These are phyloP conservation scores for Hylomyscus alleni DNA, from an alignment of 2,797 vertebrate genomes.

Conservation along the genomic window DNA sequence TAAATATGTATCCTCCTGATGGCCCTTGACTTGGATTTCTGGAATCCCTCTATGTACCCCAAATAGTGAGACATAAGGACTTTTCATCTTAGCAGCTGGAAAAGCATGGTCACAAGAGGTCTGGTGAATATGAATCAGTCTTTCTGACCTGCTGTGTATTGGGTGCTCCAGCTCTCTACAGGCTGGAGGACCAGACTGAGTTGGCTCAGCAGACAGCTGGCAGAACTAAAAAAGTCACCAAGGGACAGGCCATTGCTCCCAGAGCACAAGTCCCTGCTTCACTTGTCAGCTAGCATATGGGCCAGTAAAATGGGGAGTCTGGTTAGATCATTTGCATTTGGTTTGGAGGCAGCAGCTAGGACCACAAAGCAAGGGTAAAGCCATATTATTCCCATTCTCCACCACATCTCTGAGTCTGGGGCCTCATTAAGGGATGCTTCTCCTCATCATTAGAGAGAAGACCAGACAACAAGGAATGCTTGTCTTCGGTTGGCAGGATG, in stretches of 20 bases:
- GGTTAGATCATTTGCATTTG: neutral
- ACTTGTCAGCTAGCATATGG: too few relatives aligned
- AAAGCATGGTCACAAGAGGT: neutral
- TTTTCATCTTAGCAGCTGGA: neutral
- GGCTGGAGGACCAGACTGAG: constrained; percentile 19
- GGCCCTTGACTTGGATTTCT: neutral
- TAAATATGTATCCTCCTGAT: neutral
- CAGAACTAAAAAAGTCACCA: neutral
- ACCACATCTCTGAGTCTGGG: neutral
- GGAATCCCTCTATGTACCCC: neutral
- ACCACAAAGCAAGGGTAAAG: neutral
- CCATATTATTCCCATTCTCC: neutral
- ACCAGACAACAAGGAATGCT: constrained; percentile 39
- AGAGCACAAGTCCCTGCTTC: neutral
- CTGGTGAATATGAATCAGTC: neutral
- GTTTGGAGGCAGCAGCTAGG: neutral
- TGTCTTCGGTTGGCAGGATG: neutral
- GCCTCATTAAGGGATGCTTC: neutral
- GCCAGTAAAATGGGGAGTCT: neutral
- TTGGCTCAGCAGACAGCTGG: constrained; percentile 21
- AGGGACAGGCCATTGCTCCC: neutral
- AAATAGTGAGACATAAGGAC: constrained; percentile 18
- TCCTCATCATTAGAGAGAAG: constrained; percentile 2
- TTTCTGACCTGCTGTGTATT: neutral
- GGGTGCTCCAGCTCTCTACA: neutral